Base-by-base conservation (phyloP, 2,113 vertebrate species). In the Tamias sibiricus region DNA sequence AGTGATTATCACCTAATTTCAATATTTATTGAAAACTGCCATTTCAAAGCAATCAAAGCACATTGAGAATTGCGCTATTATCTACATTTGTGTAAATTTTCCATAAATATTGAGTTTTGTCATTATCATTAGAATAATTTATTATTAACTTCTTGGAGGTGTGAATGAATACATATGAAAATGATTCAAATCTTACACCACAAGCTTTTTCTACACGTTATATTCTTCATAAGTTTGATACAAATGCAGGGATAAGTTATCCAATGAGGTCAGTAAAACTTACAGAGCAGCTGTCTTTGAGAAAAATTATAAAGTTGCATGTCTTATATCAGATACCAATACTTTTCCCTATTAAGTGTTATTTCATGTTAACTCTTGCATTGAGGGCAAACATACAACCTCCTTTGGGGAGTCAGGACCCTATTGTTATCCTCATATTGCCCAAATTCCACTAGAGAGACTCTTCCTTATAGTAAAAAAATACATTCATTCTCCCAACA, bases 1-100 rank as follows among this genome's bases (percentile, higher is more conserved):
- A 97, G 92, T 40, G 95, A 98, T 98, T 98, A 98, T 98, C 97
- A 97, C 81, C 84, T 98, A 97, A 97, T 98, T 98, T 98, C 97
- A 98, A 98, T 98, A 98, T 99, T 98, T 99, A 98, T 98, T 98
- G 96, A 98, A 98, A 98, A 97, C 82, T 93, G 81, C 84, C 92
- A 98, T 97, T 98, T 98, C 89, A 96, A 97, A 98, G 92, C 97
- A 96, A 98, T 98, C 98, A 98, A 97, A 98, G 92, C 82, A 98
- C 47, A 95, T 62, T 90, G 91, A 96, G 85, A 98, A 98, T 97
- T 98, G 81, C 97, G 79, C 96, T 98, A 95, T 98, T 98, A 98
- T 96, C 96, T 95, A 28, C 85, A 95, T 84, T 95, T 98, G 94
- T 95, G 90, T 93, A 95, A 97, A 40, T 77, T 98, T 98, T 97